A percentile compares a stretch with the other conserved stretches of the same genome.
These are phyloP conservation scores for Strongylocentrotus purpuratus DNA, from an alignment of 35 echinoderm and acorn worm genomes.

Conservation along the genomic window DNA sequence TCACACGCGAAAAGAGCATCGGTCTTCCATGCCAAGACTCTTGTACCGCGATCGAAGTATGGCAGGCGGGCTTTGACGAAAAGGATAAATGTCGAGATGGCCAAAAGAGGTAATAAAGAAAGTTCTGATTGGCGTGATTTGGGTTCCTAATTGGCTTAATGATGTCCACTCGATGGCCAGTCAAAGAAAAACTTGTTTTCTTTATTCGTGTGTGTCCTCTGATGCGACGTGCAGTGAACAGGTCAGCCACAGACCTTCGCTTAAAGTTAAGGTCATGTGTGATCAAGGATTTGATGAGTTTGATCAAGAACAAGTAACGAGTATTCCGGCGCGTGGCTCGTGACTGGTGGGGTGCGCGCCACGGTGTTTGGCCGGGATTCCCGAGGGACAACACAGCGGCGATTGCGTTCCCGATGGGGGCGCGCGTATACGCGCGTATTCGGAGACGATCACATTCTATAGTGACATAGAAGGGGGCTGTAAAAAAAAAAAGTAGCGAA, in stretches of 20 bases:
- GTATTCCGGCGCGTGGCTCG: not conserved
- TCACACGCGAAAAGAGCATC: not conserved
- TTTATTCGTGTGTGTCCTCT: not conserved
- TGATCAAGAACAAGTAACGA: not conserved
- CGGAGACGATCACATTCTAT: not conserved
- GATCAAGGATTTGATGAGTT: constrained; percentile 3
- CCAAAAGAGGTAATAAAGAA: not conserved
- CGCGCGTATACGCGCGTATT: not conserved
- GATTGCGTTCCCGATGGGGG: not conserved
- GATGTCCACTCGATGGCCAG: not conserved
- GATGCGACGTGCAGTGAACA: not conserved
- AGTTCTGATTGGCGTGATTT: not conserved
- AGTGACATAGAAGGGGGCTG: not conserved
- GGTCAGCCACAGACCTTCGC: not conserved
- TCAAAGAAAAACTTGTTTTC: not conserved
- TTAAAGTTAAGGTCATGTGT: not conserved
- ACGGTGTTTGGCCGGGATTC: not conserved
- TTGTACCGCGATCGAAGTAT: not conserved
- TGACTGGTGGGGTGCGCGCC: not conserved
- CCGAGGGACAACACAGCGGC: not conserved
- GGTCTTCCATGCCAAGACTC: not conserved
- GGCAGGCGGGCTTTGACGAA: no score
- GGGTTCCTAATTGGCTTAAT: not conserved
- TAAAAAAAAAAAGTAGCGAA: no score
- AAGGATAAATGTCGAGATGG: not conserved